Evolutionary conservation across 2,113 vertebrate species (phyloP).

Genomic region (Centropus bengalensis): DNA sequence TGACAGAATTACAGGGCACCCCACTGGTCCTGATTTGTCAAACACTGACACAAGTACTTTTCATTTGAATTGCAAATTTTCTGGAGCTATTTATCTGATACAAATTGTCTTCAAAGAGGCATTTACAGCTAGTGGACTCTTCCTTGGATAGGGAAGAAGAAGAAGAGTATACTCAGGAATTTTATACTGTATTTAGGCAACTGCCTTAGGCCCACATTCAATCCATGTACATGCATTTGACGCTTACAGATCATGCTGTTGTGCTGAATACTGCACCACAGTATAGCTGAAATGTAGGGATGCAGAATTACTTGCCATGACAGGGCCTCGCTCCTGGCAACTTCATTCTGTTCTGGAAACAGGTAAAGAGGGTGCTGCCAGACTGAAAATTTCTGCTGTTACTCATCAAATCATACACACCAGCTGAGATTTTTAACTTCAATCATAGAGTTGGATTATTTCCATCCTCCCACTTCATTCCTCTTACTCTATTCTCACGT

Average conservation of each 20-base stretch:
- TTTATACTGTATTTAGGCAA: neutral
- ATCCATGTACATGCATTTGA: neutral
- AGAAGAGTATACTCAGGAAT: neutral
- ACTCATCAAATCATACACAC: neutral
- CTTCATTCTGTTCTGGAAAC: neutral
- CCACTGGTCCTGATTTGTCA: conserved; percentile 12
- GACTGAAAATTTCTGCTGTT: neutral
- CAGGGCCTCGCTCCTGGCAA: neutral
- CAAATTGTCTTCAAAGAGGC: neutral
- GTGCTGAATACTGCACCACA: neutral
- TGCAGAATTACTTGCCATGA: neutral
- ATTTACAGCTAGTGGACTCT: neutral
- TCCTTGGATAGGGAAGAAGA: neutral
- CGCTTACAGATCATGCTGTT: neutral
- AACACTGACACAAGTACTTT: neutral
- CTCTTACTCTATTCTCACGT: neutral
- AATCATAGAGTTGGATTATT: neutral
- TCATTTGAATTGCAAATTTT: conserved; percentile 13
- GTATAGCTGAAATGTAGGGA: neutral
- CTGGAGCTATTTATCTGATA: neutral
- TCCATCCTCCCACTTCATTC: neutral
- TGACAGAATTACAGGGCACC: conserved; percentile 24
- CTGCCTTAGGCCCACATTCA: neutral
- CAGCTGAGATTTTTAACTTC: neutral
- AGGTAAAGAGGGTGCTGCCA: neutral